Evolutionary conservation across 1,140 invertebrate genomes (phyloP).

Genomic region (Drosophila nebulosa): DNA sequence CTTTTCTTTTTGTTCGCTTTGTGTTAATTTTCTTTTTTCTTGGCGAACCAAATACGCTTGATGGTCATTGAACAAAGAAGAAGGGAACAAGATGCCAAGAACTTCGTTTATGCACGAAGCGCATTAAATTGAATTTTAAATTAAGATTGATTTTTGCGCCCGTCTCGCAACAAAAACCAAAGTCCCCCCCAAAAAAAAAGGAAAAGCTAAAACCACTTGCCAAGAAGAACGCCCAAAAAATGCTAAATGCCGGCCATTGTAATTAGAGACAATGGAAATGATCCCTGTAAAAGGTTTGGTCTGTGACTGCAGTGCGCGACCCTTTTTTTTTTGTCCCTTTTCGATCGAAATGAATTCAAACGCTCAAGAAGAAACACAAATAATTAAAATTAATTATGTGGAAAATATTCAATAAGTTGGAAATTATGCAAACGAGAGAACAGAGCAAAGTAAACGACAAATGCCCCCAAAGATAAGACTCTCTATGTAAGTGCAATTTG

Average conservation of each 20-base stretch:
- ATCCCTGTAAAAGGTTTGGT: constrained; percentile 47
- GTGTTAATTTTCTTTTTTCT: constrained; percentile 34
- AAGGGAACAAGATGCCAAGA: constrained; percentile 7
- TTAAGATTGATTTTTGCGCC: constrained; percentile 73
- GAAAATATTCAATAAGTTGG: constrained; percentile 77
- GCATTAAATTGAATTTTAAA: constrained; percentile 75
- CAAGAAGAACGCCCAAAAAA: constrained; percentile 35
- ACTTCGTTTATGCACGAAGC: constrained; percentile 57
- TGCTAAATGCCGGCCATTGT: constrained; percentile 67
- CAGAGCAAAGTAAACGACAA: constrained; percentile 68
- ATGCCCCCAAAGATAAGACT: constrained; percentile 64
- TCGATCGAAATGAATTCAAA: constrained; percentile 68
- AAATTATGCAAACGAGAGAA: constrained; percentile 76
- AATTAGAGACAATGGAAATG: constrained; percentile 69
- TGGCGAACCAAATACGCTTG: constrained; percentile 49
- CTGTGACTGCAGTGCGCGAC: constrained; percentile 43
- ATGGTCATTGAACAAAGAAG: constrained; percentile 23
- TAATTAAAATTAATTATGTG: constrained; percentile 79
- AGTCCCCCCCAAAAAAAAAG: constrained; percentile 3
- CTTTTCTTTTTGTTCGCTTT: constrained; percentile 21
- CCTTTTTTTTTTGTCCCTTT: constrained; percentile 43
- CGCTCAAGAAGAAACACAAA: constrained; percentile 55
- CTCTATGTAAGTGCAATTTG: constrained; percentile 72
- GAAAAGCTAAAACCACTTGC: constrained; percentile 50
- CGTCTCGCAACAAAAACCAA: constrained; percentile 20